Base-by-base conservation (phyloP, 1,140 invertebrate species). In the Magallana ariakensis region DNA sequence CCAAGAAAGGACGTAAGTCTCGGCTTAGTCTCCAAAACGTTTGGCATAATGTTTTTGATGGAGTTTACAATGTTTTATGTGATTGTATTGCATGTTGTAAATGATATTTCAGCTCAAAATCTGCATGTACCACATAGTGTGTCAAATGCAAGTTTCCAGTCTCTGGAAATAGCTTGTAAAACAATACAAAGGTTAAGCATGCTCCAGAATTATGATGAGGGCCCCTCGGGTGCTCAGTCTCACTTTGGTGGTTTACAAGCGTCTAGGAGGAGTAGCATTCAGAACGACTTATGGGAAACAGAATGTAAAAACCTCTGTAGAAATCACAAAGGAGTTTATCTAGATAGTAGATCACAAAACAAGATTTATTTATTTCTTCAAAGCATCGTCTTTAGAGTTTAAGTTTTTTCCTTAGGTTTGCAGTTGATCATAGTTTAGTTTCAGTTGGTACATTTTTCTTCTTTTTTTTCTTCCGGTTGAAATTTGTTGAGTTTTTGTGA, bases 1-100 rank as follows among this genome's bases (percentile, higher is more conserved):
- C 91, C 15, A 90, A 91, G 55, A 90, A 89, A 85, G 89, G 90
- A 87, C 58, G 86, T 87, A 87, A 33, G 83, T 87, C 13, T 62
- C 22, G 7, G 55, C 9, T 26, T 13, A 75, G 15, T 75, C 22
- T 26, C 22, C 22, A 26, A 7, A 70, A 22, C n/a, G 13, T 26
- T 70, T 26, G 22, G 7, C 62, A 70, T 0, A 10, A 22, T 26
- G 19, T 62, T 62, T 62, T n/a, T 62, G 16, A n/a, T 19, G 19
- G 58, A 16, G 5, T 62, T 13, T 16, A 16, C 16, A 62, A 62
- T n/a, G 11, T 16, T n/a, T 62, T 62, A 8, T 7, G 19, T 62
- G 16, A 62, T 62, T 75, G 19, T 75, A 26, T 26, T 75, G 19
- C 19, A 22, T 75, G 15, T 26, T 75, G 15, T 11, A 75, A 75